Conservation (phyloP, 2,113 vertebrate species). For the Paralichthys olivaceus region DNA sequence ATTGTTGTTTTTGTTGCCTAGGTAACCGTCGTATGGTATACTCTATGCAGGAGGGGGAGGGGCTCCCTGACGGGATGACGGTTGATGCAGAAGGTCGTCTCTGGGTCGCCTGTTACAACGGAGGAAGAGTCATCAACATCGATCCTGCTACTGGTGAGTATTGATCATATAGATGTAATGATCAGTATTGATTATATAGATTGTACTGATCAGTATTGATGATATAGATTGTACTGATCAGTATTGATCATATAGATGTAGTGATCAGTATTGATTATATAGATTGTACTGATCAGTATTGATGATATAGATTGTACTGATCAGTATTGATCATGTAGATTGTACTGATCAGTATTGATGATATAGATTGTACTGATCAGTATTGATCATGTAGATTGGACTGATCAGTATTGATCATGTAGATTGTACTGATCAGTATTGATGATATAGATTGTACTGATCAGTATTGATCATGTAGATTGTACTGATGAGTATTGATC, state of each 20-base stretch:
- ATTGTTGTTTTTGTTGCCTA: conserved; percentile 30
- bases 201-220: not conserved
- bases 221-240: not conserved
- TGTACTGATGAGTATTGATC: conserved; percentile 84
- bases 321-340: too few relatives aligned
- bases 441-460: too few relatives aligned
- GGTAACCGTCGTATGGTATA: conserved; percentile 78
- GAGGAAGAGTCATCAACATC: conserved; percentile 90
- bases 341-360: not conserved
- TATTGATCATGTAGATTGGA: too few relatives aligned
- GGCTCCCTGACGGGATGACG: conserved; percentile 93
- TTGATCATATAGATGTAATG: too few relatives aligned
- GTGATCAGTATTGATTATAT: too few relatives aligned
- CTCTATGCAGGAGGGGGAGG: conserved; percentile 84
- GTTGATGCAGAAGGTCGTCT: conserved; percentile 89
- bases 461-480: not conserved
- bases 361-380: conserved; percentile 84
- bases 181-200: not conserved
- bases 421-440: conserved; percentile 84
- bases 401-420: not conserved
- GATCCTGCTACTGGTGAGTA: conserved; percentile 89
- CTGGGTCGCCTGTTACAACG: conserved; percentile 94
- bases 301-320: conserved; percentile 79
- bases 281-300: too few relatives aligned
- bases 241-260: not conserved